phyloP scores from a whole-genome alignment of 2,113 vertebrate species.

The Phalacrocorax pelagicus region DNA sequence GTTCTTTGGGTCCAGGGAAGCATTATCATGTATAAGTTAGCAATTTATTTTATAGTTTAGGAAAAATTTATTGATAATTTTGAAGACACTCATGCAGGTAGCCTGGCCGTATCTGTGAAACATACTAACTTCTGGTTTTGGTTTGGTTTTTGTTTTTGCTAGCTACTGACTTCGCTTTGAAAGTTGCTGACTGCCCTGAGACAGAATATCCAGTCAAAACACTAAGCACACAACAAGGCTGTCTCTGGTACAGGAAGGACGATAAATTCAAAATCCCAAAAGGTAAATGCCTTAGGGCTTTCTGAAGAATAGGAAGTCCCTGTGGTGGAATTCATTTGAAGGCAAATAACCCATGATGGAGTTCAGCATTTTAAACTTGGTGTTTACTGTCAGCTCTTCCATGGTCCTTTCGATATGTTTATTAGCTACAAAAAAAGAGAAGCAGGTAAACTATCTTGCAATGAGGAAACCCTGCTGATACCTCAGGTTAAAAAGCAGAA shows the following conservation, averaged over 20 bases:
- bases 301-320: background rate
- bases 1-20: background rate
- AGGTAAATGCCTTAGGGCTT: conserved; percentile 75
- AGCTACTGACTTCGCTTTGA: conserved; percentile 94
- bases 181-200: conserved; percentile 88
- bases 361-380: background rate
- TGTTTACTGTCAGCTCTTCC: background rate
- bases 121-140: background rate
- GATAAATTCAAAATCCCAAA: conserved; percentile 97
- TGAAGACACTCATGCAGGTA: background rate
- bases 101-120: background rate
- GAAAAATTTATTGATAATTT: background rate
- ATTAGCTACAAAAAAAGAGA: background rate
- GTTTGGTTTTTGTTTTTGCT: background rate
- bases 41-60: no score
- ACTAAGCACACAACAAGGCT: conserved; percentile 81
- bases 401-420: background rate
- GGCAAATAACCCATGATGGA: background rate
- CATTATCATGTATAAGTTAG: background rate
- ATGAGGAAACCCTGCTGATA: background rate
- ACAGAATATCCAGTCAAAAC: conserved; percentile 87
- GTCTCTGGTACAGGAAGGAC: conserved; percentile 97
- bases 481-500: background rate
- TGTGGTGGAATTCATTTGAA: background rate
- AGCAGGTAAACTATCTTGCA: background rate